Base-by-base conservation (phyloP, 2,888 invertebrate genomes). In the Idaea biselata region DNA sequence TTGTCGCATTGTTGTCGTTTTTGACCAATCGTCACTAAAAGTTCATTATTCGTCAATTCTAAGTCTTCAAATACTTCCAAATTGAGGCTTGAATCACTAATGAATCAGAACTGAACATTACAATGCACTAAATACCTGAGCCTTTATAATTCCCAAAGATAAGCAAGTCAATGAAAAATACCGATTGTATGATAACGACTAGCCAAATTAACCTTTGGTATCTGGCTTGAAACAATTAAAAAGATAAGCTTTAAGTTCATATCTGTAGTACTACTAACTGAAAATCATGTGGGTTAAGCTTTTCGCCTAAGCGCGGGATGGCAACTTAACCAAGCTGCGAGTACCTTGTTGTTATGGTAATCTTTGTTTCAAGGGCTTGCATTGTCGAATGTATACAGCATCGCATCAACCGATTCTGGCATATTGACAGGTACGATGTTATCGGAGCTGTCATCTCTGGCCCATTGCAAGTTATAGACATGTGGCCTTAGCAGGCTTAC, bases 381-480 rank as follows among this genome's bases (percentile, higher is more conserved):
- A 53, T 59, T 68, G 65, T 68, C 62, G 63, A 66, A 69, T 72
- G 66, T 65, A 64, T 66, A 18, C 56, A 17, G 56, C 56, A 31
- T 65, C 60, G 58, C 67, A 68, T 68, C 65, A 67, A 61, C 54
- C 63, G 63, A 65, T 65, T 64, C 68, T 61, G 69, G 68, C 64
- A 67, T 69, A 70, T 68, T 66, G 64, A 70, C 76, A 75, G 72
- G 72, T 69, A 73, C 73, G 63, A 67, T 70, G 75, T 80, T 88
- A 87, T 88, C 88, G 71, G 65, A 69, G 77, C 87, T 88, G 88
- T 89, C 89, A 89, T 89, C 88, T 85, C 73, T 69, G 75, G 78
- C 76, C 86, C 81, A 89, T 89, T 87, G 86, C 84, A 81, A 76
- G 73, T 81, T 76, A 83, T 82, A 83, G 87, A 86, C 84, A 78